Base-by-base conservation (phyloP, 1,140 invertebrate species). In the Leptoteleia sp. region DNA sequence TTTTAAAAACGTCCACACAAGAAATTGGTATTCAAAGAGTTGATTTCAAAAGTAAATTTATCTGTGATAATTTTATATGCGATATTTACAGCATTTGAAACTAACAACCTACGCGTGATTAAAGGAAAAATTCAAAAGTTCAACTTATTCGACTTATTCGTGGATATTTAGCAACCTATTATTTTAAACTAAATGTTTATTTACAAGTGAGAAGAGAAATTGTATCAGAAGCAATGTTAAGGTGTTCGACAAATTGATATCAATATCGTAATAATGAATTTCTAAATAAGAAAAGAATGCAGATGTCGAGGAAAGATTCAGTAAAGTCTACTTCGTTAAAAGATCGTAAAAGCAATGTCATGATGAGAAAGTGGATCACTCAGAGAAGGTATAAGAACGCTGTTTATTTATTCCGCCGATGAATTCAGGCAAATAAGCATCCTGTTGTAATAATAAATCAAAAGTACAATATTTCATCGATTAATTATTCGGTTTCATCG, bases 331-430 rank as follows among this genome's bases (percentile, higher is more conserved):
- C 16, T 47, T 47, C 25, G n/a, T n/a, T n/a, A n/a, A n/a, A n/a
- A n/a, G 12, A 7, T 8, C 43, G 12, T 11, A 25, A 25, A 8
- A 47, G 25, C 25, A 31, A 15, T 48, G 27, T 50, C 29, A 50
- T 50, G 47, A 50, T 50, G 47, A 50, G 47, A 35, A 50, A 11
- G 47, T 31, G n/a, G n/a, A 50, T 48, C 15, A 2, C 9, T 19
- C 16, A 1, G 5, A 0, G 31, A 50, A 50, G 47, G n/a, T 35
- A 19, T 19, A 50, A 50, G 9, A 8, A 33, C 47, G 29, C 16
- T 6, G 16, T 15, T 50, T 50, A 50, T 35, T 33, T 50, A 50
- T 35, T 35, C 29, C 31, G 31, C 2, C 1, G 11, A 33, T 12
- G 47, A 50, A 50, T 19, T 50, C 47, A 35, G 8, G 16, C 47